Evolutionary conservation across 2,797 vertebrate species (phyloP).

Genomic region (Psittacula derbiana): DNA sequence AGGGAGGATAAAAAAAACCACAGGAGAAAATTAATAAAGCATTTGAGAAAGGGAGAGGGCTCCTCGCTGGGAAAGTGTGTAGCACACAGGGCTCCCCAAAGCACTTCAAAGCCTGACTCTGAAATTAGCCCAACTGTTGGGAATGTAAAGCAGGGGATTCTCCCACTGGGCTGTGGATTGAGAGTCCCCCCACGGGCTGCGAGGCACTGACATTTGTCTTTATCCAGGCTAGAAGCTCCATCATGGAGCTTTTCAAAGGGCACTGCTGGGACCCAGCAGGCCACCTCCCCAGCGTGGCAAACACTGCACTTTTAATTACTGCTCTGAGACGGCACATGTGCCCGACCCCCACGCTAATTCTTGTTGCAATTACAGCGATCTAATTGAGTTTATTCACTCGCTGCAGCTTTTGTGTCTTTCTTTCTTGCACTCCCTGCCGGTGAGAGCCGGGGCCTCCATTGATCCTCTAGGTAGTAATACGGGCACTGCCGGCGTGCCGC

Average conservation of each 20-base stretch:
- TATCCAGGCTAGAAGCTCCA: constrained; percentile 54
- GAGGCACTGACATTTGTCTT: constrained; percentile 66
- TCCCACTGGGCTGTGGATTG: constrained; percentile 68
- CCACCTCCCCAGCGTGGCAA: constrained; percentile 52
- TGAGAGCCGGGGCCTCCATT: constrained; percentile 57
- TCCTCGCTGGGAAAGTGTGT: constrained; percentile 61
- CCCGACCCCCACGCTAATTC: constrained; percentile 61
- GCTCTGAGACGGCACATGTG: constrained; percentile 46
- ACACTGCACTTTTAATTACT: constrained; percentile 63
- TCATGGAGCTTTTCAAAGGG: constrained; percentile 63
- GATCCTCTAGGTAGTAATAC: constrained; percentile 10
- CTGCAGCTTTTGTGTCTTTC: constrained; percentile 59
- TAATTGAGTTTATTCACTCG: constrained; percentile 69
- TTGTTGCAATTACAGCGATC: constrained; percentile 70
- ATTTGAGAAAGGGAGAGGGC: constrained; percentile 58
- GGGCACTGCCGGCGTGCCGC: background rate
- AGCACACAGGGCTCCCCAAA: constrained; percentile 56
- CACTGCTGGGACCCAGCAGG: constrained; percentile 62
- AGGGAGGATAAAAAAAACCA: constrained; percentile 67
- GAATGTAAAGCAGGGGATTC: constrained; percentile 66
- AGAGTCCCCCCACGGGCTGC: constrained; percentile 51
- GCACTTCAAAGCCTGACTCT: constrained; percentile 70
- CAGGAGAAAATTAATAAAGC: constrained; percentile 73
- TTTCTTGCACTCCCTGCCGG: constrained; percentile 62
- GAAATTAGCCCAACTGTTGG: constrained; percentile 70